Conservation (phyloP, 1,140 invertebrate genomes). For the Cherax destructor region DNA sequence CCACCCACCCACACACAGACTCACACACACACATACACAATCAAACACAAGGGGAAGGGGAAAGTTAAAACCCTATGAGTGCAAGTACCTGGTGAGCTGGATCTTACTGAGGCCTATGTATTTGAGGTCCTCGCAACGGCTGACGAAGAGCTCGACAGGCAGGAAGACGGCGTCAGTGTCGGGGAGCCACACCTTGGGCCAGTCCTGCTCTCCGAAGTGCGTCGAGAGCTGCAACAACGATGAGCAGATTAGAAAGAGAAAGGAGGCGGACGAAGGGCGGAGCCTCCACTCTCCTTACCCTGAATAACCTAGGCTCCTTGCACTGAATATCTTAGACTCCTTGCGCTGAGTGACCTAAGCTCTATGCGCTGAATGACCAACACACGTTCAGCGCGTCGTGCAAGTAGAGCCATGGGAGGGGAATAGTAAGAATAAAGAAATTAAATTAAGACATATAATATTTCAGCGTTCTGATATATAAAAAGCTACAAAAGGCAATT, state of each 20-base stretch:
- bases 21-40: conserved; percentile 9
- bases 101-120: conserved; percentile 68
- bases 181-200: conserved; percentile 62
- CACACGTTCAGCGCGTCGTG: too few relatives aligned
- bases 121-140: conserved; percentile 69
- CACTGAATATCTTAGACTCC: not conserved
- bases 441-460: too few relatives aligned
- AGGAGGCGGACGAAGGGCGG: not conserved
- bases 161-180: conserved; percentile 43
- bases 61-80: too few relatives aligned
- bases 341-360: not conserved
- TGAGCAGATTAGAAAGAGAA: too few relatives aligned
- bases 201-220: conserved; percentile 56
- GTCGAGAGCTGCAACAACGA: conserved; percentile 23
- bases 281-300: not conserved
- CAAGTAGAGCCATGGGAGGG: too few relatives aligned
- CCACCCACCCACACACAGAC: conserved; percentile 22
- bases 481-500: too few relatives aligned
- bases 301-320: not conserved
- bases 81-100: conserved; percentile 65
- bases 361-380: too few relatives aligned
- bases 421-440: too few relatives aligned
- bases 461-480: too few relatives aligned
- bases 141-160: conserved; percentile 62
- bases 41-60: not conserved